These are phyloP conservation scores for Heliocidaris tuberculata DNA, from an alignment of 35 echinoderm and acorn worm genomes.

Conservation along the genomic window DNA sequence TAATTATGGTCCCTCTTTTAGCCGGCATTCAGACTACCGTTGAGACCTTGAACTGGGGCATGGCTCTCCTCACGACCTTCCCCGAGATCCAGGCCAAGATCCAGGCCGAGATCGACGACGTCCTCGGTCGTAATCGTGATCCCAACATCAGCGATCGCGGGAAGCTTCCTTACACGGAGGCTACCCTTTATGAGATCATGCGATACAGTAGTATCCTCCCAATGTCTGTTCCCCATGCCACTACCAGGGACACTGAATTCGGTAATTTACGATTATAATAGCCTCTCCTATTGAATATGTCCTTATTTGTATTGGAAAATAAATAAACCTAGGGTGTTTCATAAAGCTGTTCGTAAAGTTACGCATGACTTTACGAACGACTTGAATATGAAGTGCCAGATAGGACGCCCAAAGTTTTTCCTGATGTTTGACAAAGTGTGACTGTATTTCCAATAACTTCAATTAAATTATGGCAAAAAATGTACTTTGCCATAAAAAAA, in stretches of 20 bases:
- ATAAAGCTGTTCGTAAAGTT: no score
- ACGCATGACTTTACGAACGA: no score
- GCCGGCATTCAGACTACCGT: constrained; percentile 74
- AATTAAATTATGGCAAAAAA: no score
- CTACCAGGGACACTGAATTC: constrained; percentile 52
- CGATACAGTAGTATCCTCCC: constrained; percentile 56
- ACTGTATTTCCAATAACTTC: no score
- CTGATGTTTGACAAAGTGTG: no score
- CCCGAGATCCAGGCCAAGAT: constrained; percentile 70
- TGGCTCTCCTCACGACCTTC: constrained; percentile 59
- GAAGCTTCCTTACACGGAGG: constrained; percentile 70
- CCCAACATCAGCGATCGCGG: constrained; percentile 58
- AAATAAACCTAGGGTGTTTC: no score
- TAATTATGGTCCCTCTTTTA: background rate
- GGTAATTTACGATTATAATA: constrained; percentile 6
- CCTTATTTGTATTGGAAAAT: background rate
- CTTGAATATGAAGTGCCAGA: no score
- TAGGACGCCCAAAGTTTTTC: no score
- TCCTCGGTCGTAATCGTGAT: constrained; percentile 64
- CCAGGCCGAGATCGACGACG: constrained; percentile 71
- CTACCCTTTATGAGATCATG: constrained; percentile 56
- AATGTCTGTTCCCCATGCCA: constrained; percentile 59
- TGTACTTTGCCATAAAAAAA: no score
- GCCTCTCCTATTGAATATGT: background rate
- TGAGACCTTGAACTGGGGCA: constrained; percentile 68